phyloP scores from a whole-genome alignment of 2,113 vertebrate species.

The Siphamia tubifer region DNA sequence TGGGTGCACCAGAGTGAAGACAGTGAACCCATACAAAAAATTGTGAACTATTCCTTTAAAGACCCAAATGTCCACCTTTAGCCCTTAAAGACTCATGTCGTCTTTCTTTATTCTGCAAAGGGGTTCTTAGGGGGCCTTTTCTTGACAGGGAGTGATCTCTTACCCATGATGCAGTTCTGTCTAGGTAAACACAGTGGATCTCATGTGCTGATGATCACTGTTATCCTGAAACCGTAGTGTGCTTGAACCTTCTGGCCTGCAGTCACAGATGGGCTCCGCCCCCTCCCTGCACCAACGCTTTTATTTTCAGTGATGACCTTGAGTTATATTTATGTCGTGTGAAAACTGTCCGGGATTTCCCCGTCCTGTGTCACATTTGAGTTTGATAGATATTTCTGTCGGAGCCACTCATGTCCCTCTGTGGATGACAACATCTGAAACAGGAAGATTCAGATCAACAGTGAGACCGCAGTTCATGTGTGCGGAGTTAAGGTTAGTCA shows the following conservation, averaged over 20 bases:
- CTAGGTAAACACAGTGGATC: not conserved
- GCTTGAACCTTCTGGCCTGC: no score
- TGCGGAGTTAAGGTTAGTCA: not conserved
- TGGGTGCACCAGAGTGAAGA: no score
- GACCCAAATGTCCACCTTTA: no score
- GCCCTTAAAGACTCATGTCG: no score
- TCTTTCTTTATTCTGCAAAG: no score
- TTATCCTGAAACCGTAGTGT: no score
- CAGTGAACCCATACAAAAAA: no score
- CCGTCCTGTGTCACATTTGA: constrained; percentile 1
- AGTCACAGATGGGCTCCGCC: not conserved
- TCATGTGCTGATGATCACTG: no score
- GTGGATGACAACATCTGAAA: constrained; percentile 37
- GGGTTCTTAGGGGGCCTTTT: constrained; percentile 2
- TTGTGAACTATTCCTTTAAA: no score
- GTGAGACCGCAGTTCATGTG: constrained; percentile 6
- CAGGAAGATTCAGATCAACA: constrained; percentile 65
- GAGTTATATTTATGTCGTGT: constrained; percentile 44
- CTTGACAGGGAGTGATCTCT: constrained; percentile 20
- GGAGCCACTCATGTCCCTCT: not conserved
- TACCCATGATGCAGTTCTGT: constrained; percentile 3
- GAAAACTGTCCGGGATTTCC: constrained; percentile 29
- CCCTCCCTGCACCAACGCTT: not conserved
- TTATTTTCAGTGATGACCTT: constrained; percentile 16
- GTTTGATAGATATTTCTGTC: constrained; percentile 51